Percentiles rank a stretch among this genome's conserved stretches.
phyloP scores from a whole-genome alignment of 1,140 invertebrate genomes.

The Pollicipes pollicipes region DNA sequence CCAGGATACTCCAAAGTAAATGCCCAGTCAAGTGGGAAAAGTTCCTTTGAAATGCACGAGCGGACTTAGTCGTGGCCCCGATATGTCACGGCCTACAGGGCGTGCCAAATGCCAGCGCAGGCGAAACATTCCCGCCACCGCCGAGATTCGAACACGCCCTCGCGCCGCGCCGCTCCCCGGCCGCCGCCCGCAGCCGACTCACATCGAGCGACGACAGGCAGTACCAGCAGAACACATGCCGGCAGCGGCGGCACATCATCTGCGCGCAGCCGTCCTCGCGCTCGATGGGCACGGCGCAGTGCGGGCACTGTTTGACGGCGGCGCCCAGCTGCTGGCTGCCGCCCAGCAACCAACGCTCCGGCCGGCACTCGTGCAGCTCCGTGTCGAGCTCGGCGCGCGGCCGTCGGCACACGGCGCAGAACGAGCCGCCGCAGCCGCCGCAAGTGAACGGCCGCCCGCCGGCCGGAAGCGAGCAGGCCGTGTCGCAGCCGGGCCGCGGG shows the following conservation, averaged over 20 bases:
- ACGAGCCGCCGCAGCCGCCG: conserved; percentile 64
- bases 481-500: conserved; percentile 81
- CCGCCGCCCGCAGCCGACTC: conserved; percentile 41
- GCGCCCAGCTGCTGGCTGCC: conserved; percentile 33
- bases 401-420: conserved; percentile 60
- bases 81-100: too few relatives aligned
- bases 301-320: conserved; percentile 81
- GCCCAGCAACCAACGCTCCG: conserved; percentile 2
- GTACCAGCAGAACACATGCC: conserved; percentile 98
- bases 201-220: conserved; percentile 88
- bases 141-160: not conserved
- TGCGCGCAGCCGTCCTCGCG: conserved; percentile 95
- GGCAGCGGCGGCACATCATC: conserved; percentile 97
- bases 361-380: not conserved
- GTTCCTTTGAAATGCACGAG: too few relatives aligned
- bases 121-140: too few relatives aligned
- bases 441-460: conserved; percentile 35
- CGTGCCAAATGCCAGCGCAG: too few relatives aligned
- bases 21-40: too few relatives aligned
- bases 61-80: too few relatives aligned
- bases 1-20: too few relatives aligned
- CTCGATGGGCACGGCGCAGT: conserved; percentile 88
- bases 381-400: conserved; percentile 28
- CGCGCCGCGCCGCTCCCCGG: conserved; percentile 2
- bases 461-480: conserved; percentile 58